Evolutionary conservation across 2,113 vertebrate genomes (phyloP), one percentile per base, ranked within the genome.

Genomic region (Cyphomyrus discorhynchus): DNA sequence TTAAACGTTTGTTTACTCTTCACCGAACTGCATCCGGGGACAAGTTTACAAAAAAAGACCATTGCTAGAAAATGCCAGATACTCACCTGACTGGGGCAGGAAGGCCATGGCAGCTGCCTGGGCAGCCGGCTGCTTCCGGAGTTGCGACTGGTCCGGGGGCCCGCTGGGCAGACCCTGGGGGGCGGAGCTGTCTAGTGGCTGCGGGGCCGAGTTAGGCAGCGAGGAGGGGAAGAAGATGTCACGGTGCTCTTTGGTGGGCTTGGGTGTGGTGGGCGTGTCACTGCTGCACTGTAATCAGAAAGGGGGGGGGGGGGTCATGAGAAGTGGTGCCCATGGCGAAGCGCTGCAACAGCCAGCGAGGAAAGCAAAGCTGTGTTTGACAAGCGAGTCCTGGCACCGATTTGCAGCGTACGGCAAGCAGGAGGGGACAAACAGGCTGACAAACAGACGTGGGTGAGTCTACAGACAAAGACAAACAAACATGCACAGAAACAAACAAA

Each of bases 231-330:
- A 99, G 94, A 99, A 98, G 92, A 95, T 91, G 92, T 99, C 98
- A 74, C 96, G 93, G 92, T 95, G 96, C 88, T 99, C 98, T 95
- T 98, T 98, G 1, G 93, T 94, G 91, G 96, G 96, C 92, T 98
- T 99, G 42, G 98, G 98, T 10, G 98, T 99, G 88, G 95, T 97
- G 2, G 98, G 98, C 0, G 95, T 93, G 87, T 99, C 98, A 89
- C 95, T 95, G 0, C 95, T 93, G 31, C 94, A 93, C 98, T 99
- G 93, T 53, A 90, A 94, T 39, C 70, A 91, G 80, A 62, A 90
- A 58, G 88, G 17, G 21, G 53, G 49, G 39, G 49, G 89, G 86
- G 47, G 39, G 10, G 24, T 21, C 15, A 8, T 19, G 35, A 88
- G 66, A 83, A 3, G 19, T 1, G 8, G 52, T 49, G 15, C 9